Evolutionary conservation across 2,888 invertebrate genomes (phyloP).

Genomic region (Synergus japonicus): DNA sequence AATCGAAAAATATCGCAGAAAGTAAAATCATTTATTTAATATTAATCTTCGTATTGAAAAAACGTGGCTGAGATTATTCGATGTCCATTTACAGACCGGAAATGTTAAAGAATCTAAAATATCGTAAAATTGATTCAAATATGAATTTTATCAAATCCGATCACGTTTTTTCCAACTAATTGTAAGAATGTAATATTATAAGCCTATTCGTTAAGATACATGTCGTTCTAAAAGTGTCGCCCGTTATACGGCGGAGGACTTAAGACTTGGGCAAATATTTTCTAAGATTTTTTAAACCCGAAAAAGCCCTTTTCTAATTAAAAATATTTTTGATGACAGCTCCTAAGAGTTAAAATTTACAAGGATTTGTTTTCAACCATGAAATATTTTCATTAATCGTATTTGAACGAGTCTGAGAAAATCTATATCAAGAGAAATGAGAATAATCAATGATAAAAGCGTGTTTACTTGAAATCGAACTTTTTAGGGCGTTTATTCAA

Average conservation of each 20-base stretch:
- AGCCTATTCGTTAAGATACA: constrained; percentile 29
- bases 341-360: not conserved
- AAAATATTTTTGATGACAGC: not conserved
- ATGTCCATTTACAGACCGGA: not conserved
- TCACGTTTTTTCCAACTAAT: constrained; percentile 6
- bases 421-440: not conserved
- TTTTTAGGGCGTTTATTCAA: not conserved
- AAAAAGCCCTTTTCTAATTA: not conserved
- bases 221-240: constrained; percentile 30
- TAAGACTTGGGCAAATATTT: constrained; percentile 28
- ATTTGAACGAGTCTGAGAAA: not conserved
- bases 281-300: constrained; percentile 12
- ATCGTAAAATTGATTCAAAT: not conserved
- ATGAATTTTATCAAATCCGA: not conserved
- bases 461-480: not conserved
- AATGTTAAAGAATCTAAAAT: not conserved
- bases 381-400: not conserved
- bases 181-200: not conserved
- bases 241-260: constrained; percentile 40
- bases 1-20: not conserved
- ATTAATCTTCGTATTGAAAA: not conserved
- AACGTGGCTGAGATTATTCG: not conserved
- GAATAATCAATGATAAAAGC: not conserved
- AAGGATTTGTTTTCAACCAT: not conserved
- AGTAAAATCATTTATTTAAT: constrained; percentile 2